Conservation (phyloP, 2,888 invertebrate species). For the Ceratothoa steindachneri region DNA sequence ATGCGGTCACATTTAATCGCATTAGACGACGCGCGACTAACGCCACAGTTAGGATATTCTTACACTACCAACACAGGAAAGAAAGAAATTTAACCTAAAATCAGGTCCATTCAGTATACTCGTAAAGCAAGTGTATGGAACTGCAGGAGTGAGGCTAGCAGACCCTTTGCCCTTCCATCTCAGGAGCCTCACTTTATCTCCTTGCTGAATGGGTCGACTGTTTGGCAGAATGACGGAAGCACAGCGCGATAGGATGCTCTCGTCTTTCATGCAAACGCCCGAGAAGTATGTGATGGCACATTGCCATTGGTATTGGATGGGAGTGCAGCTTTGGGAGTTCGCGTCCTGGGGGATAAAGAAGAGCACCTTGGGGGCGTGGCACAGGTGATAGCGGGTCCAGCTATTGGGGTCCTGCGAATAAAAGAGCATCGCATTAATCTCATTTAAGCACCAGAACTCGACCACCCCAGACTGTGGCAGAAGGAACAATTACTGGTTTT, state of each 20-base stretch:
- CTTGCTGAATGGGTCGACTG: background rate
- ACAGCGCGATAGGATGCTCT: background rate
- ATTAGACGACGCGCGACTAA: no score
- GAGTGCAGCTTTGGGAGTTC: background rate
- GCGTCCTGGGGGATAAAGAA: background rate
- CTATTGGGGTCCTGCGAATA: background rate
- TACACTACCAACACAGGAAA: no score
- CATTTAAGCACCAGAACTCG: no score
- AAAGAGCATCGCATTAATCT: no score
- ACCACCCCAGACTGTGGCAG: no score
- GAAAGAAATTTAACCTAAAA: background rate
- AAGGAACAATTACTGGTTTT: no score
- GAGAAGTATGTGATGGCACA: slow-evolving; percentile 1
- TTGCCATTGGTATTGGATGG: background rate
- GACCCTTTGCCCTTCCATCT: no score
- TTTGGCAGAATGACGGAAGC: background rate
- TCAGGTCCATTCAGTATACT: no score
- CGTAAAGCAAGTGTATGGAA: no score
- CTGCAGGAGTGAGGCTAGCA: no score
- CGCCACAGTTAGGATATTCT: no score
- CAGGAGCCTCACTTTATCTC: background rate
- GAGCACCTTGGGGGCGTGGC: background rate
- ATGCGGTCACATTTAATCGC: no score
- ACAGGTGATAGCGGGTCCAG: background rate
- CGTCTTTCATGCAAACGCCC: background rate